A percentile compares a stretch with the other conserved stretches of the same genome.
Evolutionary conservation across 2,113 vertebrate species (phyloP).

Genomic region (Cochlearius cochlearius): DNA sequence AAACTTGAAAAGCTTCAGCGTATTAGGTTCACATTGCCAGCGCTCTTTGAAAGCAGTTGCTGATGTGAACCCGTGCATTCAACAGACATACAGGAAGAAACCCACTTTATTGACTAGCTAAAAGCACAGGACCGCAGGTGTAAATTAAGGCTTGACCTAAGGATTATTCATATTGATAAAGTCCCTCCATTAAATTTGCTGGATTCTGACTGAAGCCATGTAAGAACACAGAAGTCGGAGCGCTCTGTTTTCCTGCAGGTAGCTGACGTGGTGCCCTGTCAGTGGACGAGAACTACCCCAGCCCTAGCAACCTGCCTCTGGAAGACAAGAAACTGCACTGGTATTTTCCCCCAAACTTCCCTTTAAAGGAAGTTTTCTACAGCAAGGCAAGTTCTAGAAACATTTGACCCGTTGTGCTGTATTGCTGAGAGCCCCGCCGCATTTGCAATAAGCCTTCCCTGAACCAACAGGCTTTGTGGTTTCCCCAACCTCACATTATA

Average conservation of each 20-base stretch:
- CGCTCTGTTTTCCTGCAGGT: accelerated
- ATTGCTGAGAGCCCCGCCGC: not conserved
- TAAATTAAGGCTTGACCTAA: not conserved
- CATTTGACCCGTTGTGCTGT: not conserved
- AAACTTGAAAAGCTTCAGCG: not conserved
- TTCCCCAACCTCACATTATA: not conserved
- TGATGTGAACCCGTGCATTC: not conserved
- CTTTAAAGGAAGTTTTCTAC: not conserved
- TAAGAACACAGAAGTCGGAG: not conserved
- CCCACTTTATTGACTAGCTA: not conserved
- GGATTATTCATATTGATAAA: not conserved
- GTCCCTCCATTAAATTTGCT: not conserved
- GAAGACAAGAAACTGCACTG: not conserved
- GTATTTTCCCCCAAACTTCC: not conserved
- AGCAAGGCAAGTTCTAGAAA: not conserved
- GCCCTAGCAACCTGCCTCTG: not conserved
- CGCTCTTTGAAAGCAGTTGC: not conserved
- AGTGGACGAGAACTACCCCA: no score
- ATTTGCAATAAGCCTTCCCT: not conserved
- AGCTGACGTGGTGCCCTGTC: not conserved
- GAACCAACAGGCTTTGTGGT: not conserved
- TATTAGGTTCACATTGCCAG: not conserved
- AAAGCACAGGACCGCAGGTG: not conserved
- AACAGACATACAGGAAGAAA: not conserved
- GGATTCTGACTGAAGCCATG: not conserved